phyloP scores from a whole-genome alignment of 1,140 invertebrate genomes.

The Drosophila burlai region DNA sequence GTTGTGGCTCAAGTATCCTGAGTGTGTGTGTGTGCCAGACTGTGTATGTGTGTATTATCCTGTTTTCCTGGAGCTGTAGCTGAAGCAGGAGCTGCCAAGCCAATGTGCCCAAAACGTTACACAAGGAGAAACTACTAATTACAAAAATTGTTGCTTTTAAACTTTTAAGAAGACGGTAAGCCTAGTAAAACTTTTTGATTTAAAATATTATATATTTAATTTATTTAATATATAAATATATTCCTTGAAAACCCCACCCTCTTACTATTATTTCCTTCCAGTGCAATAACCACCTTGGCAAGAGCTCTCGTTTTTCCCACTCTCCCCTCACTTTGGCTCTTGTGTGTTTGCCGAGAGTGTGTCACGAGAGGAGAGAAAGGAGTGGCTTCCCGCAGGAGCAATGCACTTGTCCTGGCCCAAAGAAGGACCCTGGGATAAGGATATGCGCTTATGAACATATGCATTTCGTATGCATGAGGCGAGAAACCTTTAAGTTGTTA shows the following conservation, averaged over 20 bases:
- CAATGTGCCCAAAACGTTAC: conserved; percentile 65
- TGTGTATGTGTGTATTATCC: conserved; percentile 33
- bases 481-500: conserved; percentile 74
- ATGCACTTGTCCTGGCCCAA: conserved; percentile 66
- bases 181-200: too few species aligned
- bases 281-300: conserved; percentile 41
- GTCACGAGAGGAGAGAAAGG: conserved; percentile 54
- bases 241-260: rapidly evolving
- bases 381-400: conserved; percentile 73
- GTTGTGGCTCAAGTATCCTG: conserved; percentile 58
- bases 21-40: not conserved
- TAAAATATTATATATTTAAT: not conserved
- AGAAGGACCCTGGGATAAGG: conserved; percentile 42
- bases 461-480: conserved; percentile 73
- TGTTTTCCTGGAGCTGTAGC: conserved; percentile 42
- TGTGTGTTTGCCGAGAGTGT: conserved; percentile 61
- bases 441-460: conserved; percentile 39
- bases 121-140: conserved; percentile 2
- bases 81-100: conserved; percentile 33
- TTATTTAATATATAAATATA: not conserved
- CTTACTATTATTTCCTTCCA: not conserved
- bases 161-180: not conserved
- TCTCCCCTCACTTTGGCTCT: conserved; percentile 1
- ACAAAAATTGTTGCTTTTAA: not conserved
- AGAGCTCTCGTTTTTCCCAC: conserved; percentile 28